Percentiles rank a stretch among this genome's conserved stretches.
These are phyloP conservation scores for Corbicula japonica DNA, from an alignment of 2,888 invertebrate genomes.

Conservation along the genomic window DNA sequence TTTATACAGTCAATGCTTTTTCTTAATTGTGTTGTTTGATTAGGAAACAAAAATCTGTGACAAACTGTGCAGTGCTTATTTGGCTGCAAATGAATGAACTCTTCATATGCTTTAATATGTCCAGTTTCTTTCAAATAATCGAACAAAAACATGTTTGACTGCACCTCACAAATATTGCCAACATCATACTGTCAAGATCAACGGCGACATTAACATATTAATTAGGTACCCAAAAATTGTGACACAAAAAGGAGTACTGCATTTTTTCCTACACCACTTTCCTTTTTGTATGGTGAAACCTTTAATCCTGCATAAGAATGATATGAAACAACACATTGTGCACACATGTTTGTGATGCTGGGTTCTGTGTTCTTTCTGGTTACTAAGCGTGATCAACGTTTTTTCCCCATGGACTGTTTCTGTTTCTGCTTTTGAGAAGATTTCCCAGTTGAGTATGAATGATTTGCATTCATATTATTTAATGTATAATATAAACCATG, in stretches of 20 bases:
- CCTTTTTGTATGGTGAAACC: background rate
- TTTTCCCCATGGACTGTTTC: no score
- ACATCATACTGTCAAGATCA: conserved; percentile 13
- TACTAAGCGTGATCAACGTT: no score
- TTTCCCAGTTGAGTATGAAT: no score
- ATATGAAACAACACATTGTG: background rate
- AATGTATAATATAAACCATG: no score
- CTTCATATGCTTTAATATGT: conserved; percentile 12
- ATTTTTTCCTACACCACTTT: background rate
- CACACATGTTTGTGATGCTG: background rate
- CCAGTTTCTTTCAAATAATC: conserved; percentile 1
- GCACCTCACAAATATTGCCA: conserved; percentile 10
- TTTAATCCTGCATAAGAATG: background rate
- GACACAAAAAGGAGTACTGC: no score
- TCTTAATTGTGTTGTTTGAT: background rate
- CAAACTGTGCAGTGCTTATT: conserved; percentile 2
- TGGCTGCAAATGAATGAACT: conserved; percentile 12
- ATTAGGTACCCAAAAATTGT: conserved; percentile 5
- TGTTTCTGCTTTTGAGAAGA: no score
- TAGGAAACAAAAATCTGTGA: background rate
- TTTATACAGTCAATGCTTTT: background rate
- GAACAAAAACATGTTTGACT: conserved; percentile 10
- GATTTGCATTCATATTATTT: no score
- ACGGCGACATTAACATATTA: conserved; percentile 5
- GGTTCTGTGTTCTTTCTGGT: conserved; percentile 1